A percentile compares a stretch with the other conserved stretches of the same genome.
Conservation (phyloP, 2,888 invertebrate species). For the Pristionchus fissidentatus region DNA sequence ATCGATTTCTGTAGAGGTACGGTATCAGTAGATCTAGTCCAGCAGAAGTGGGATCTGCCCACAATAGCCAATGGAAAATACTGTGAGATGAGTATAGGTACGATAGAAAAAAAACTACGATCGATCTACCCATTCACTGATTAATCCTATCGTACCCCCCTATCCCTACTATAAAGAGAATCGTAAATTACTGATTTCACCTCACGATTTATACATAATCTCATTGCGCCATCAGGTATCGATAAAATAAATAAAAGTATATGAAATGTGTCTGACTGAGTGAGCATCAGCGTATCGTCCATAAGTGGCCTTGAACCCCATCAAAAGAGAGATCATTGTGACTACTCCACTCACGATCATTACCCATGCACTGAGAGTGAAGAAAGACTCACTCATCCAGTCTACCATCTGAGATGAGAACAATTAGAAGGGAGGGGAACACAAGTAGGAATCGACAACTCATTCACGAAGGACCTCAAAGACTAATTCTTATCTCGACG, state of each 20-base stretch:
- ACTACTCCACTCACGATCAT: slow-evolving; percentile 58
- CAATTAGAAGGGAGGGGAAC: background rate
- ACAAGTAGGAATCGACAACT: too few species aligned
- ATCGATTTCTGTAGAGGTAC: background rate
- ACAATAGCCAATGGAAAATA: too few species aligned
- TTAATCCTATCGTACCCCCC: background rate
- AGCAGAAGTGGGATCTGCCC: too few species aligned
- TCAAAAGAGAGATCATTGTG: slow-evolving; percentile 55
- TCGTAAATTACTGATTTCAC: too few species aligned
- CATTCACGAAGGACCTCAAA: too few species aligned
- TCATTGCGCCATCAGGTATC: too few species aligned
- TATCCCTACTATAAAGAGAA: background rate
- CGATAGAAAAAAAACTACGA: too few species aligned
- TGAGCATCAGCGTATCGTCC: slow-evolving; percentile 60
- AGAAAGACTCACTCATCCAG: slow-evolving; percentile 4
- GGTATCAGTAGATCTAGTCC: background rate
- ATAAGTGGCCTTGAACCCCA: slow-evolving; percentile 63
- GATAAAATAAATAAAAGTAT: background rate
- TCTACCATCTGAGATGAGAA: background rate
- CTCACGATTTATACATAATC: too few species aligned
- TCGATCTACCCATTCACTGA: too few species aligned
- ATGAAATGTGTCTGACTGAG: background rate
- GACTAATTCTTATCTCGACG: too few species aligned
- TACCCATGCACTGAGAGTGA: slow-evolving; percentile 49
- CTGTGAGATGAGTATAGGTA: too few species aligned